phyloP scores from a whole-genome alignment of 2,888 invertebrate genomes.

The Philopedon plagiatum region DNA sequence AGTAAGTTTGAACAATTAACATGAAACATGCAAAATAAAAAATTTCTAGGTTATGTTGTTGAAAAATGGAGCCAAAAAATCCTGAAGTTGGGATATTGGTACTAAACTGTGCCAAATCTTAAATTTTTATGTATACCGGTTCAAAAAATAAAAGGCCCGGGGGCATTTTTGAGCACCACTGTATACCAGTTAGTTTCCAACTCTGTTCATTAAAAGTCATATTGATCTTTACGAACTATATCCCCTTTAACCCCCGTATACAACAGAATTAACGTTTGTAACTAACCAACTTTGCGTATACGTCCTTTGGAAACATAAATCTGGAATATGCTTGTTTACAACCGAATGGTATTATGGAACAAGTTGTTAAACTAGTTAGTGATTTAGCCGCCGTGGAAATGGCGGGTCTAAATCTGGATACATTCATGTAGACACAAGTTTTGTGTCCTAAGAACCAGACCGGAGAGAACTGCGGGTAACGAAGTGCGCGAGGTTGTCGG shows the following conservation, averaged over 20 bases:
- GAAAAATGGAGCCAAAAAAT: too few species aligned
- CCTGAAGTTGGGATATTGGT: too few species aligned
- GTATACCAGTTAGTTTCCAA: too few species aligned
- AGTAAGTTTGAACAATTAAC: too few species aligned
- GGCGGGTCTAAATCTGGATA: constrained; percentile 61
- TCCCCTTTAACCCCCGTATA: background rate
- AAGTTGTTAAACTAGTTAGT: constrained; percentile 56
- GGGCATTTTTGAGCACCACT: too few species aligned
- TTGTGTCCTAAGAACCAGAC: constrained; percentile 51
- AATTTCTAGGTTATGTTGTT: too few species aligned
- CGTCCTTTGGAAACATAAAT: constrained; percentile 45
- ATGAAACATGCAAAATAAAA: too few species aligned
- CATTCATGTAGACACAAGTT: constrained; percentile 65
- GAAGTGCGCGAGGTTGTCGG: constrained; percentile 31
- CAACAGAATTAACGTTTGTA: background rate
- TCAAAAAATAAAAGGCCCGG: too few species aligned
- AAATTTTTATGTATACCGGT: too few species aligned
- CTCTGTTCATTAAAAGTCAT: background rate
- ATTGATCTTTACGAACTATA: background rate
- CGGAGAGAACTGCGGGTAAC: constrained; percentile 36
- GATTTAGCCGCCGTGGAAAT: constrained; percentile 46
- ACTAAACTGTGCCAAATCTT: too few species aligned
- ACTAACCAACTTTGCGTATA: constrained; percentile 37
- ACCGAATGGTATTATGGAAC: constrained; percentile 59
- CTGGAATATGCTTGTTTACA: constrained; percentile 55